Percentiles rank a stretch among this genome's conserved stretches.
Conservation (phyloP, 2,113 vertebrate genomes). For the Chaetops frenatus region DNA sequence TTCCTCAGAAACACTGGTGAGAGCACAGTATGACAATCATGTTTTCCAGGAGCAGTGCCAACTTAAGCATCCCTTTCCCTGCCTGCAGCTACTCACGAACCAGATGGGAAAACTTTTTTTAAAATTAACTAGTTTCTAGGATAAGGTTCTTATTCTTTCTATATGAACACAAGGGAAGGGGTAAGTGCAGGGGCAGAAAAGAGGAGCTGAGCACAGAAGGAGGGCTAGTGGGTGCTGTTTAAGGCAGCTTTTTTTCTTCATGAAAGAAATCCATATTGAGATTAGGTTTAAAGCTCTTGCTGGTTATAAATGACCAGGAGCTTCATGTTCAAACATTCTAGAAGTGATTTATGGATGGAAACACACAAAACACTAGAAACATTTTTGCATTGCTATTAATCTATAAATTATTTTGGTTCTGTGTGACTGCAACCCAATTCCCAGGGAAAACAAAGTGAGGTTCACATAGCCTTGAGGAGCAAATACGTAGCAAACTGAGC, state of each 20-base stretch:
- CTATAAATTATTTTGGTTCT: background rate
- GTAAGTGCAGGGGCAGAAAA: background rate
- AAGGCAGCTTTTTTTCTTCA: background rate
- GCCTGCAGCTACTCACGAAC: background rate
- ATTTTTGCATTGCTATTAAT: background rate
- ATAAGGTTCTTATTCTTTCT: background rate
- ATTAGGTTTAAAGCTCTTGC: background rate
- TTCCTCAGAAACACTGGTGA: background rate
- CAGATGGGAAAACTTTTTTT: background rate
- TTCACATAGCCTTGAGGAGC: background rate
- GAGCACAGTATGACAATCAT: background rate
- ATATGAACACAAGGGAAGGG: background rate
- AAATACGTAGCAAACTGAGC: background rate
- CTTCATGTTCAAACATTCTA: background rate
- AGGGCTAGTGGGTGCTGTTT: background rate
- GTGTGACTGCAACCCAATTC: background rate
- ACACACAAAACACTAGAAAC: background rate
- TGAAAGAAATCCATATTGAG: background rate
- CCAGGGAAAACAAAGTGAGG: background rate
- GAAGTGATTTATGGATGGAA: background rate
- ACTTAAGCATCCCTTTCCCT: background rate
- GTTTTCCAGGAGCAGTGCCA: constrained; percentile 19
- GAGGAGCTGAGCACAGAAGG: background rate
- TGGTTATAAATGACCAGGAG: background rate
- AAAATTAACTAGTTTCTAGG: background rate